Evolutionary conservation across 1,140 invertebrate species (phyloP).

Genomic region (Pteromalus puparum): DNA sequence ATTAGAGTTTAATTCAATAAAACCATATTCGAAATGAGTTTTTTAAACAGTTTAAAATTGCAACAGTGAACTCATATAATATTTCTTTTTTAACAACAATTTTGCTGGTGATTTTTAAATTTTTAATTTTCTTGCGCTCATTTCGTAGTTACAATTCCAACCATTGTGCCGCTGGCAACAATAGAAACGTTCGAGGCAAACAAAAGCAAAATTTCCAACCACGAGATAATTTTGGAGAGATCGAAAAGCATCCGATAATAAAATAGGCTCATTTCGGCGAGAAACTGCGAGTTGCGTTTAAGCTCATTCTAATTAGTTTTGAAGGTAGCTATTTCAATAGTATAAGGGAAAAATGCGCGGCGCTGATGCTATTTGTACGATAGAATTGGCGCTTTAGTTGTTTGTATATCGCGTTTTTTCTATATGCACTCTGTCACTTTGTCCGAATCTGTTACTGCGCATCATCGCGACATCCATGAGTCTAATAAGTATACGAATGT

Average conservation of each 20-base stretch:
- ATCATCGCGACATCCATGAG: conserved; percentile 6
- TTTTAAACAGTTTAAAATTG: background rate
- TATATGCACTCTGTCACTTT: conserved; percentile 64
- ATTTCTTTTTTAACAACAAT: background rate
- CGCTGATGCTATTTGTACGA: conserved; percentile 68
- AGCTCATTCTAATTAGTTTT: conserved; percentile 71
- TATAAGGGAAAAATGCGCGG: conserved; percentile 60
- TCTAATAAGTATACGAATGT: conserved; percentile 5
- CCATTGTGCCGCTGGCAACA: background rate
- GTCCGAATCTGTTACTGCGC: conserved; percentile 46
- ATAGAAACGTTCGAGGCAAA: background rate
- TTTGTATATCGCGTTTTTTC: conserved; percentile 71
- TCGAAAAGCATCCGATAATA: conserved; percentile 10
- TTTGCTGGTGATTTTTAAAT: background rate
- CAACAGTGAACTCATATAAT: background rate
- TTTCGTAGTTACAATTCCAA: background rate
- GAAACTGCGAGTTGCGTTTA: conserved; percentile 49
- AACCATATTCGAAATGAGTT: background rate
- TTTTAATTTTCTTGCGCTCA: background rate
- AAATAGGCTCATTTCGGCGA: conserved; percentile 31
- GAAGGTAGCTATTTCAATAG: conserved; percentile 23
- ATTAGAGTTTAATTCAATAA: conserved; percentile 20
- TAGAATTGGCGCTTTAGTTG: conserved; percentile 71
- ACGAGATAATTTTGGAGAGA: background rate
- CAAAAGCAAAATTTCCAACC: background rate